phyloP scores from a whole-genome alignment of 2,113 vertebrate species.

The Phrynosoma platyrhinos region DNA sequence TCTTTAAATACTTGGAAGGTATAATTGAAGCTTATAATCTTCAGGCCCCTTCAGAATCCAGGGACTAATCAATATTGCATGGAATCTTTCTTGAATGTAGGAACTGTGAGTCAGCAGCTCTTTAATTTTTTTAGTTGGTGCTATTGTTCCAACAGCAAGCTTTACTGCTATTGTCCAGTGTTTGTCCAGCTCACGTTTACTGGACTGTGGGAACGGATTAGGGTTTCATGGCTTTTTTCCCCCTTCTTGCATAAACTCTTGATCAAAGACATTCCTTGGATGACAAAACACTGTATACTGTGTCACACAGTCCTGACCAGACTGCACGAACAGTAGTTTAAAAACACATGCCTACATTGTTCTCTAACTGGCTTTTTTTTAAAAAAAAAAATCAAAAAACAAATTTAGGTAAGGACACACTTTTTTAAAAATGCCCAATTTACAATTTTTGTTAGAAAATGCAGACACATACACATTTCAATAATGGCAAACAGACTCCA shows the following conservation, averaged over 20 bases:
- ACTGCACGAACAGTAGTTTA: constrained; percentile 72
- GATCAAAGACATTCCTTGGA: constrained; percentile 92
- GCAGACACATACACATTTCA: constrained; percentile 21
- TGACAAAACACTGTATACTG: constrained; percentile 87
- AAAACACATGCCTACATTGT: constrained; percentile 79
- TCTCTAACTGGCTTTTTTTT: constrained; percentile 57
- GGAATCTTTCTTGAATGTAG: constrained; percentile 65
- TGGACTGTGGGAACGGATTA: constrained; percentile 92
- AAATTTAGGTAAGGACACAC: constrained; percentile 59
- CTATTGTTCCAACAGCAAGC: constrained; percentile 73
- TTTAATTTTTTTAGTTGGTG: constrained; percentile 78
- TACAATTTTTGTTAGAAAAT: constrained; percentile 41
- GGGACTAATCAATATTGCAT: constrained; percentile 32
- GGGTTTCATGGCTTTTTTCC: constrained; percentile 83
- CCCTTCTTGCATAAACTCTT: constrained; percentile 81
- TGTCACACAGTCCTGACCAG: constrained; percentile 78
- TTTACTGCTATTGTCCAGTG: constrained; percentile 82
- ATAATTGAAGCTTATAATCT: constrained; percentile 49
- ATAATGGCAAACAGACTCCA: background rate
- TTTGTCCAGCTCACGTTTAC: constrained; percentile 83
- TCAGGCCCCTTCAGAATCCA: constrained; percentile 55
- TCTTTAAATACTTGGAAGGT: constrained; percentile 5
- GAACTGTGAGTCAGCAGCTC: constrained; percentile 77
- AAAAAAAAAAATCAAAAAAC: background rate
- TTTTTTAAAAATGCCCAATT: constrained; percentile 32